A percentile compares a stretch with the other conserved stretches of the same genome.
These are phyloP conservation scores for Fissipunctia ypsillon DNA, from an alignment of 2,888 invertebrate species.

Conservation along the genomic window DNA sequence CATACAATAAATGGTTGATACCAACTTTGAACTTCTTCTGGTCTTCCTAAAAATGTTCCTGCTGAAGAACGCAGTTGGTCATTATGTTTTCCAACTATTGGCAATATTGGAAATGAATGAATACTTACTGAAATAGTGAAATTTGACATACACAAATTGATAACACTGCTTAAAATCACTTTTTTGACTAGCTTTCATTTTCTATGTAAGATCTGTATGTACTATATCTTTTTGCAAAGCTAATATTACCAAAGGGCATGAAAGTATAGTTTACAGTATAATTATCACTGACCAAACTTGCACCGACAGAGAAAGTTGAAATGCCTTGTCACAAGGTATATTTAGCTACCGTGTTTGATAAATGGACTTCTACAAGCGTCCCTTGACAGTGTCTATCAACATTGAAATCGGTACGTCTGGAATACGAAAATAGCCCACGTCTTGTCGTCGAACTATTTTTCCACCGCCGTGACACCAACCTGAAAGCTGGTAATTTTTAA, in stretches of 20 bases:
- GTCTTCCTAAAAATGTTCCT: not conserved
- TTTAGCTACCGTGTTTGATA: slow-evolving; percentile 30
- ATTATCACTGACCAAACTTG: not conserved
- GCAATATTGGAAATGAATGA: not conserved
- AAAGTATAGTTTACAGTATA: not conserved
- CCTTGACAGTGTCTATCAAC: slow-evolving; percentile 65
- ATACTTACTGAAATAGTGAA: not conserved
- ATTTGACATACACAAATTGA: not conserved
- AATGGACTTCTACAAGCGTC: slow-evolving; percentile 41
- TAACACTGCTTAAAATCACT: not conserved
- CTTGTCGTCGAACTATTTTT: slow-evolving; percentile 76
- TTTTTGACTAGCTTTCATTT: not conserved
- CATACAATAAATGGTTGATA: slow-evolving; percentile 30
- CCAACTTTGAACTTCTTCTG: too few species aligned
- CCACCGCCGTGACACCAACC: slow-evolving; percentile 78
- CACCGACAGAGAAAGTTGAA: slow-evolving; percentile 4
- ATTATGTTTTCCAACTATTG: not conserved
- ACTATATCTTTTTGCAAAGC: not conserved
- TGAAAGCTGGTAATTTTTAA: slow-evolving; percentile 76
- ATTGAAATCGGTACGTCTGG: slow-evolving; percentile 62
- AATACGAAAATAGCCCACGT: slow-evolving; percentile 76
- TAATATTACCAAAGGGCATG: not conserved
- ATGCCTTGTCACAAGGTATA: slow-evolving; percentile 20
- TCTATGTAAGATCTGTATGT: not conserved
- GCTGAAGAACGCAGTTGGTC: not conserved